Evolutionary conservation across 1,140 invertebrate species (phyloP).

Genomic region (Rhopalosiphum maidis): DNA sequence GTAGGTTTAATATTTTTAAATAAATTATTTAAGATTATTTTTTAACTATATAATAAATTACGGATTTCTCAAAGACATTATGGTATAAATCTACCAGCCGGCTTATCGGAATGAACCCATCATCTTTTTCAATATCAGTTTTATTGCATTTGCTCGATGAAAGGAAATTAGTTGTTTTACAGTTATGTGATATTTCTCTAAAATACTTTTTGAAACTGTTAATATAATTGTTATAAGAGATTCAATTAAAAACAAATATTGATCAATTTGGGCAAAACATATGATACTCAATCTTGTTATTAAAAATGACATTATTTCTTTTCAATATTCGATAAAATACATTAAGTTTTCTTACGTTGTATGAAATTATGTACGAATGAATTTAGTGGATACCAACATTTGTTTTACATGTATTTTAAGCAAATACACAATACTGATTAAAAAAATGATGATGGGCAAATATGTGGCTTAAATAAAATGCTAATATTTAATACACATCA

Average conservation of each 20-base stretch:
- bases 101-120: background rate
- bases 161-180: background rate
- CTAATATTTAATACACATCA: background rate
- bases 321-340: background rate
- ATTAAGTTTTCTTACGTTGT: background rate
- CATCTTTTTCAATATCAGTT: conserved; percentile 7
- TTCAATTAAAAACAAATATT: background rate
- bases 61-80: conserved; percentile 38
- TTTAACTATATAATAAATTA: conserved; percentile 22
- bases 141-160: background rate
- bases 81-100: background rate
- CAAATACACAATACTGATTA: background rate
- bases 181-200: background rate
- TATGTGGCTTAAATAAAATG: background rate
- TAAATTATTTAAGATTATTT: conserved; percentile 23
- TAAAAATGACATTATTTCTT: background rate
- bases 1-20: conserved; percentile 51
- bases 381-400: background rate
- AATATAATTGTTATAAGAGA: background rate
- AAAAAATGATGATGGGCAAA: background rate
- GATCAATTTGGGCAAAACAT: background rate
- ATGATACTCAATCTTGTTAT: background rate
- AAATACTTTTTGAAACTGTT: background rate
- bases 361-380: background rate
- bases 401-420: background rate